A percentile compares a stretch with the other conserved stretches of the same genome.
These are phyloP conservation scores for Anarrhichthys ocellatus DNA, from an alignment of 2,113 vertebrate species.

Conservation along the genomic window DNA sequence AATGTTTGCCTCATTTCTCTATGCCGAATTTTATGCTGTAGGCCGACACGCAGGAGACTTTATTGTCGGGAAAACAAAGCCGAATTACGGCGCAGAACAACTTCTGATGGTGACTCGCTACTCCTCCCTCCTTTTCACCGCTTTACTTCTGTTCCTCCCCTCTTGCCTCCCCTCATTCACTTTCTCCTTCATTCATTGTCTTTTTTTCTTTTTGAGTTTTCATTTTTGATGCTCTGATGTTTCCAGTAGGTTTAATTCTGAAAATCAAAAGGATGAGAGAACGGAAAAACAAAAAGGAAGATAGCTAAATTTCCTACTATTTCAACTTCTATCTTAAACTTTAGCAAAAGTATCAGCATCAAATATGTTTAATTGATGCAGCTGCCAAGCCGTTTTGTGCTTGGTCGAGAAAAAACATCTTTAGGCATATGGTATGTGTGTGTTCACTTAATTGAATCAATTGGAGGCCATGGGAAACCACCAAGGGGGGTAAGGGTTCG, in stretches of 20 bases:
- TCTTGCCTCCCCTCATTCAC: constrained; percentile 47
- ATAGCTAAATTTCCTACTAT: background rate
- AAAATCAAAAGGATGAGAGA: constrained; percentile 27
- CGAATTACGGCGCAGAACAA: constrained; percentile 58
- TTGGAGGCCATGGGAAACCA: constrained; percentile 80
- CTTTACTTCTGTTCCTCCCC: constrained; percentile 65
- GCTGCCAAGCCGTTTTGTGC: constrained; percentile 41
- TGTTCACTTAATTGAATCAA: constrained; percentile 83
- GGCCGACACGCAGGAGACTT: constrained; percentile 61
- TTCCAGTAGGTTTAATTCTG: constrained; percentile 40
- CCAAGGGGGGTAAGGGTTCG: constrained; percentile 73
- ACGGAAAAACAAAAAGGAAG: constrained; percentile 10
- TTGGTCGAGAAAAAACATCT: constrained; percentile 64
- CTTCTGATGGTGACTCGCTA: constrained; percentile 59
- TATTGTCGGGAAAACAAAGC: constrained; percentile 69
- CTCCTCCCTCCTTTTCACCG: constrained; percentile 70
- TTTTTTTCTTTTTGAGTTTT: constrained; percentile 35
- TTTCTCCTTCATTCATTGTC: constrained; percentile 39
- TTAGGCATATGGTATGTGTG: constrained; percentile 76
- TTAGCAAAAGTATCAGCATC: constrained; percentile 3
- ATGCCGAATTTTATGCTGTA: constrained; percentile 34
- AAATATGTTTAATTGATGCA: constrained; percentile 8
- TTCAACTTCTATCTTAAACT: constrained; percentile 10
- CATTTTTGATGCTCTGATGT: constrained; percentile 40
- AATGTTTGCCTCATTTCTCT: constrained; percentile 72